Conservation (phyloP, 2,888 invertebrate genomes). For the Nycteola revayana region DNA sequence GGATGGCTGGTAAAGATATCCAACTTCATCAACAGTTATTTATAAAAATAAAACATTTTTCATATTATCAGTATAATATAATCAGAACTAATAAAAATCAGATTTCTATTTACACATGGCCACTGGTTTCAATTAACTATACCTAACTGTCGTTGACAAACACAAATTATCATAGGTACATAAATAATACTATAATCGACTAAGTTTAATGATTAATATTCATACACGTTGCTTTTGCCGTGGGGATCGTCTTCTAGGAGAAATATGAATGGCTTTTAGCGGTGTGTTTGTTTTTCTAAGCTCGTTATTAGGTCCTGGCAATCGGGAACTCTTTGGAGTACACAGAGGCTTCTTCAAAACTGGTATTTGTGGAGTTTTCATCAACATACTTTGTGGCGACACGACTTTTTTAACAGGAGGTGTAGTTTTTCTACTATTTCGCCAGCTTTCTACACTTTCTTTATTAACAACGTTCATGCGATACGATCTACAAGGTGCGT, state of each 20-base stretch:
- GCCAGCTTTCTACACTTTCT: conserved; percentile 47
- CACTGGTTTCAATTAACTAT: conserved; percentile 46
- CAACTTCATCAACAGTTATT: no score
- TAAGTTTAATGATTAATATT: conserved; percentile 14
- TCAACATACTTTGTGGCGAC: conserved; percentile 52
- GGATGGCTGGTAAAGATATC: no score
- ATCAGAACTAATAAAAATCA: conserved; percentile 37
- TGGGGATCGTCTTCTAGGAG: conserved; percentile 69
- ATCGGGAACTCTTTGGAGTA: conserved; percentile 78
- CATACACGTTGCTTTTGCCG: conserved; percentile 51
- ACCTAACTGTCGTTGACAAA: conserved; percentile 32
- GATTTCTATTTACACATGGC: conserved; percentile 61
- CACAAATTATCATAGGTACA: conserved; percentile 29
- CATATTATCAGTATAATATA: conserved; percentile 21
- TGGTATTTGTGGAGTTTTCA: conserved; percentile 70
- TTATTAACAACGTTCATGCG: conserved; percentile 38
- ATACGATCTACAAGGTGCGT: conserved; percentile 32
- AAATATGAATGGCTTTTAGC: conserved; percentile 73
- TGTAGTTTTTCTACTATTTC: conserved; percentile 51
- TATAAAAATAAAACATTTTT: neutral
- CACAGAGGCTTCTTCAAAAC: conserved; percentile 83
- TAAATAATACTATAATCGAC: conserved; percentile 19
- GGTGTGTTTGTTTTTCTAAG: conserved; percentile 82
- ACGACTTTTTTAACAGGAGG: conserved; percentile 55
- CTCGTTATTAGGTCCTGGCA: conserved; percentile 63